Base-by-base conservation (phyloP, 92 coral and sea anemone species). In the Zoanthus gigantus region DNA sequence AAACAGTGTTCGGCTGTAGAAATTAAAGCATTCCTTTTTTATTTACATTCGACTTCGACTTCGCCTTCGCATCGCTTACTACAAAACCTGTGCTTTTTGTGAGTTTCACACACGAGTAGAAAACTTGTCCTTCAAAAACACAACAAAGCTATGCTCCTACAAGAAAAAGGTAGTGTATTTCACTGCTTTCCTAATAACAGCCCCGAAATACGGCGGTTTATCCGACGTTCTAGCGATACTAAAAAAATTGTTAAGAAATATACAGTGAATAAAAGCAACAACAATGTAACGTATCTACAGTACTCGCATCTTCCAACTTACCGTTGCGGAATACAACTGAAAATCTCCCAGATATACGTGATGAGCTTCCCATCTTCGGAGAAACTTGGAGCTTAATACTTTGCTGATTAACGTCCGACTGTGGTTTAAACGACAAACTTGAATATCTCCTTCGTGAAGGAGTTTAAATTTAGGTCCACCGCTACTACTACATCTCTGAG, bases 301-400 rank as follows among this genome's bases (percentile, higher is more conserved):
- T 72, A 77, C 67, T 34, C 31, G 10, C 9, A 30, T 6, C 28
- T 14, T 58, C 66, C 23, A 9, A 84, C 99, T 95, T 67, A 97
- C 99, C 98, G 98, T 95, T 17, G 97, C 92, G n/a, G 99, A 95
- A 71, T 92, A 93, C 89, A 97, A 82, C 76, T 97, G 99, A 85
- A 95, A 95, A 32, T 97, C 99, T 23, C 98, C 99, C 95, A 97
- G 78, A 78, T 89, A 90, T 53, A 97, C 84, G 78, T 94, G 99
- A 58, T 97, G 99, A 6, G 98, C 92, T 83, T 97, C 99, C 99
- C 99, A 97, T 88, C 98, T 95, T 89, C 99, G 90, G 68, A 97
- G 74, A 72, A 95, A 97, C 88, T 95, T 97, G 74, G 99, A 97
- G 93, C 99, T 97, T 30, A 97, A 88, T n/a, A 97, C 98, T 91